Base-by-base conservation (phyloP, 2,888 invertebrate genomes). In the Hyposoter dolosus region DNA sequence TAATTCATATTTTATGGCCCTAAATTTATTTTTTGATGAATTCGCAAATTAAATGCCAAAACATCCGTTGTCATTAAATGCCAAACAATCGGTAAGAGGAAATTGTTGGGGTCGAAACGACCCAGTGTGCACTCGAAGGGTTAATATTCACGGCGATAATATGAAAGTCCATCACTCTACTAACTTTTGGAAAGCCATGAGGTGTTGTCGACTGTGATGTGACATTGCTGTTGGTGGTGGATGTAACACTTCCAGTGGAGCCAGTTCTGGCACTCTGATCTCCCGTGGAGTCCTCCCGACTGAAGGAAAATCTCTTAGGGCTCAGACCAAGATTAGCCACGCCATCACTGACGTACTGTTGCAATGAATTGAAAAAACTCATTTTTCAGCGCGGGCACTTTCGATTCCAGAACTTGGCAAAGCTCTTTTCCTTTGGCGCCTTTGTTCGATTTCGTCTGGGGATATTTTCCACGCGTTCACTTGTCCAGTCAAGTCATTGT, bases 321-420 rank as follows among this genome's bases (percentile, higher is more conserved):
- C 97, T 97, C 85, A 98, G 94, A 87, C 96, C 97, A 90, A 98
- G 95, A 91, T 97, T 97, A 71, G 97, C 97, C 89, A 98, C 97
- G 93, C 97, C 97, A 94, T 97, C 98, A 92, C 97, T 97, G 93
- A 98, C 97, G 94, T 97, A 97, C 94, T 98, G 98, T 92, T 97
- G 97, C 91, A 98, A 95, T 60, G 97, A 97, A 94, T 97, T 96
- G 94, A 98, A 96, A 95, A 98, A 98, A 95, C 98, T 98, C 98
- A 98, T 98, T 83, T 88, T 93, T 82, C 72, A 71, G 47, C 40
- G 19, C 19, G 12, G 45, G 17, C 47, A 10, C 40, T 80, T 72
- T 12, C 15, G 53, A 10, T 47, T 45, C 32, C 15, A 28, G 47
- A 76, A 76, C 63, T 47, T 35, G 63, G 32, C 23, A 12, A 66